Evolutionary conservation across 2,113 vertebrate genomes (phyloP), one percentile per base, ranked within the genome.

Genomic region (Machaerirhynchus nigripectus): DNA sequence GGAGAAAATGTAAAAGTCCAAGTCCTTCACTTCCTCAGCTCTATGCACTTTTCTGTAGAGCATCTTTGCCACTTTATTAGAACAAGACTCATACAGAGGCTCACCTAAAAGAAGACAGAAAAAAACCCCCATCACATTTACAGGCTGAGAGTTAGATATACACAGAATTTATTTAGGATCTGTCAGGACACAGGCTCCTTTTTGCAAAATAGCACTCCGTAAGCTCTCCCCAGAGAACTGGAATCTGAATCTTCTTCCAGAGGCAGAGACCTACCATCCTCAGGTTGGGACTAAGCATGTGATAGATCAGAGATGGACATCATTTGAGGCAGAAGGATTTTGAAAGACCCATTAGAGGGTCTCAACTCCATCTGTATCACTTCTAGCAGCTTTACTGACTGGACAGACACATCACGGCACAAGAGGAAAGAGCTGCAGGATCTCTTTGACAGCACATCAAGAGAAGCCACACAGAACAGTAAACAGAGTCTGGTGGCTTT

Each of bases 1-100:
- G 67, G 99, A 99, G 95, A 99, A 99, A 13, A 99, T 98, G 63
- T 99, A 99, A 88, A 99, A 99, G 46, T 99, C 98, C 81, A 98
- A 67, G 23, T 98, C 87, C 26, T 97, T 97, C 11, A 97, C 98
- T 89, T 98, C 99, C 7, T 96, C 93, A 13, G 96, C 97, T 80
- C 92, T 98, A 40, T 97, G 96, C 65, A 99, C 98, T 89, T 98
- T 99, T 70, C 84, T 97, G 65, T 91, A 98, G 30, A 99, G 98
- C 92, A 99, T 82, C 89, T 99, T 98, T 21, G 98, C 97, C 83
- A 99, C 98, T 82, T 98, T 98, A 76, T 60, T 94, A 26, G 96
- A 97, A 84, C 99, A 99, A 33, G 98, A 98, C 84, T 99, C 97
- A 9, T 98, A 98, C 6, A 98, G 97, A 33, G 96, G 97, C 65